Evolutionary conservation across 2,113 vertebrate genomes (phyloP), one percentile per base, ranked within the genome.

Genomic region (Hippocampus abdominalis): DNA sequence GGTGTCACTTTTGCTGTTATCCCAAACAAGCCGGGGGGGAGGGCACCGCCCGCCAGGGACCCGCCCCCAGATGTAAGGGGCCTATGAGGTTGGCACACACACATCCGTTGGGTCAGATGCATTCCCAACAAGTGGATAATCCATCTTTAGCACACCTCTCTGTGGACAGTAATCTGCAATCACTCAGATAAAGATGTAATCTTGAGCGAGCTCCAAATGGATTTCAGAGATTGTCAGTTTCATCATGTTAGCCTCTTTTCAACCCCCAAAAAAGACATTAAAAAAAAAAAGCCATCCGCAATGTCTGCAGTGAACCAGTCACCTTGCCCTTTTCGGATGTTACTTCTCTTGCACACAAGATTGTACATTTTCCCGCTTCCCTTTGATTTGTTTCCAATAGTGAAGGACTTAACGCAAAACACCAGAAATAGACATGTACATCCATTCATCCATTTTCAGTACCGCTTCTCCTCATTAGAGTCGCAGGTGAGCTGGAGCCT

Each of bases 111-210:
- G 86, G 87, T 89, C 88, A 86, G 72, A 82, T 73, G 79, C 81
- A 86, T 84, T 82, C 84, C 80, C 84, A 83, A 85, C 87, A 89
- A 90, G 81, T 87, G 82, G 89, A 90, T 90, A 90, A 91, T 91
- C 88, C 89, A 73, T 73, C 80, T 90, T 91, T 88, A 89, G 74
- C 83, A 91, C 90, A 92, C 91, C 88, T 91, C 89, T 89, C 87
- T 80, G 73, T 70, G 85, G 87, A 89, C 81, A 82, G 78, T 90
- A 91, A 90, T 91, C 89, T 88, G 85, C 83, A 73, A 77, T 87
- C 74, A 53, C 84, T 88, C 84, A 86, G 81, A 86, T 88, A 86
- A 86, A 89, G 75, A 86, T 79, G 49, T 85, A 84, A 88, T 85
- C 84, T 87, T 86, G 85, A 89, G 82, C 71, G 56, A 67, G 62